Evolutionary conservation across 2,888 invertebrate species (phyloP), one percentile per base, ranked within the genome.

Genomic region (Eubasilissa splendida): DNA sequence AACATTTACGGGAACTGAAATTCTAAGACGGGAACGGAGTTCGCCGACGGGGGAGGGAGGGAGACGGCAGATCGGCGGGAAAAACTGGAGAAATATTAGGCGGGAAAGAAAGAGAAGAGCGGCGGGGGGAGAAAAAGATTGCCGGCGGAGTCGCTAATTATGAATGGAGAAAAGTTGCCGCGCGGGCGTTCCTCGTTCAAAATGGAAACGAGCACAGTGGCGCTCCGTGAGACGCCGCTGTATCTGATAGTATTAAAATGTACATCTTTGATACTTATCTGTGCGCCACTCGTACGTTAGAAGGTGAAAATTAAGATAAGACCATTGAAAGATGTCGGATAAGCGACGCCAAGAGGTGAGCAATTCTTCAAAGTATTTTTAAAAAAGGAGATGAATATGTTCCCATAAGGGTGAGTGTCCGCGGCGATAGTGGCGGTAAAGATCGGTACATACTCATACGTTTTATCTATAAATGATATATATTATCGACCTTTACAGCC

Each of bases 101-200:
- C 76, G 65, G 63, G 79, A 83, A 82, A 82, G 84, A 84, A 80
- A 82, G 84, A 79, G 81, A 84, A 80, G 81, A 82, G 81, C 77
- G 81, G 58, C 65, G 58, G 56, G 58, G 65, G 59, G 78, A 68
- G 56, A 81, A 82, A 82, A 82, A 82, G 82, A 82, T 82, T 84
- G 84, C 82, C 84, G 82, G 74, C 84, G 82, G 80, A 82, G 81
- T 82, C 79, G 84, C 84, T 84, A 84, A 84, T 84, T 84, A 84
- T 84, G 84, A 84, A 84, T 84, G 84, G 82, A 84, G 84, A 81
- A 84, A 84, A 84, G 81, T 84, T 84, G 82, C 76, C 82, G 79
- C 82, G 81, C 80, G 65, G 74, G 78, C 79, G 68, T 80, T 78
- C 66, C 68, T 77, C 74, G 78, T 76, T 76, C 70, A 76, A 79